Conservation (phyloP, 2,888 invertebrate species). For the Trichopoda pennipes region DNA sequence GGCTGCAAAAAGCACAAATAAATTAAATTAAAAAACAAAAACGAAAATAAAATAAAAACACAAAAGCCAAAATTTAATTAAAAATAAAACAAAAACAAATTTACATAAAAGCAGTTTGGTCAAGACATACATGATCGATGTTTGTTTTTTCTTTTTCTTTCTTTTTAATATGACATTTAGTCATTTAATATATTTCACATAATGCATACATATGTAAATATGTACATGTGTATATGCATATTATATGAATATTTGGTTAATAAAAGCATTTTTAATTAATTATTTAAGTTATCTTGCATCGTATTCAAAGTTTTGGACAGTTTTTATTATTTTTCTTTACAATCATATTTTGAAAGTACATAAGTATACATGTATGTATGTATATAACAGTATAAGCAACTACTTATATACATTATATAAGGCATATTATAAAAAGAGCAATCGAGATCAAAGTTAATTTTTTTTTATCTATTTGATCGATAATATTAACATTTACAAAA, state of each 20-base stretch:
- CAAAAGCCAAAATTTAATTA: constrained; percentile 9
- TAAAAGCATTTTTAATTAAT: constrained; percentile 52
- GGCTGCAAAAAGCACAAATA: constrained; percentile 69
- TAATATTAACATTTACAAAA: not conserved
- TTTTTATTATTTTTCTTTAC: constrained; percentile 72
- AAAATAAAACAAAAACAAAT: constrained; percentile 60
- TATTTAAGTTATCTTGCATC: constrained; percentile 69
- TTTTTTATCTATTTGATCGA: constrained; percentile 2
- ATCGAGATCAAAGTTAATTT: constrained; percentile 38
- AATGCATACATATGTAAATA: constrained; percentile 6
- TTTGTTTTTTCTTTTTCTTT: constrained; percentile 15
- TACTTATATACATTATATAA: constrained; percentile 2
- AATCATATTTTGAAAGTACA: constrained; percentile 23
- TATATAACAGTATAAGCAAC: constrained; percentile 5
- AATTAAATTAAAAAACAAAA: constrained; percentile 71
- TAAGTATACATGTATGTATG: not conserved
- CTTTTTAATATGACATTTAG: constrained; percentile 53
- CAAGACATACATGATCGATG: constrained; percentile 41
- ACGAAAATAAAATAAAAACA: constrained; percentile 82
- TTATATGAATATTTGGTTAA: constrained; percentile 67
- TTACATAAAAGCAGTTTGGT: constrained; percentile 61
- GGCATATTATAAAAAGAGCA: constrained; percentile 24
- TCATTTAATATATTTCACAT: constrained; percentile 20
- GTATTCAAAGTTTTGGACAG: constrained; percentile 82
- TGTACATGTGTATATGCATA: not conserved